Evolutionary conservation across 2,113 vertebrate species (phyloP), one percentile per base, ranked within the genome.

Genomic region (Myiopsitta monachus): DNA sequence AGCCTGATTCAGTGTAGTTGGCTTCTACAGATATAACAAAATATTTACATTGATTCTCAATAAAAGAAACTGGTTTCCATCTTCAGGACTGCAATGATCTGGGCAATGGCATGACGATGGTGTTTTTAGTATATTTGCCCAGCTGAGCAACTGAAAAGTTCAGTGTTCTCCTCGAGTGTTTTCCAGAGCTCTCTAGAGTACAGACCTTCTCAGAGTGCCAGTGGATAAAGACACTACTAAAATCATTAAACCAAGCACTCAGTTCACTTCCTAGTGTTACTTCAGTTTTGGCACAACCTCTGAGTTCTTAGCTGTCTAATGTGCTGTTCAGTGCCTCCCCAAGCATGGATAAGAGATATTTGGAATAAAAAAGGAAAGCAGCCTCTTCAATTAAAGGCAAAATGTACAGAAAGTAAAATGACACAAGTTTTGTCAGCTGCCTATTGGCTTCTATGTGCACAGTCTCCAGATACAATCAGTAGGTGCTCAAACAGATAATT

Each of bases 401-500:
- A 94, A 92, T 59, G 39, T 87, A 68, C 87, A 89, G 80, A 84
- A 95, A 92, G 55, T 44, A 61, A 89, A 92, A 95, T 54, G 55
- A 68, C 77, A 86, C 47, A 55, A 75, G 62, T 82, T 77, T 19
- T 72, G 75, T 81, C 68, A 47, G 43, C 83, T 75, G 55, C 47
- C 33, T n/a, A 23, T 74, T 77, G 59, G 63, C 63, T 94, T 4
- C 31, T 76, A 4, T 18, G 39, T 0, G 0, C 75, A 61, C 28
- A 69, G 59, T 63, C 82, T 92, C 43, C 41, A 81, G 80, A 91
- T 91, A 55, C 13, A 75, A 92, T 95, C 94, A 76, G 92, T 74
- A 79, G 81, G 57, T 95, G 84, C 87, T 92, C 87, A 87, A 49
- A 90, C 92, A 93, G 88, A 31, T 95, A 87, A 95, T 96, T 92